Evolutionary conservation across 2,888 invertebrate genomes (phyloP).

Genomic region (Phortica okadai): DNA sequence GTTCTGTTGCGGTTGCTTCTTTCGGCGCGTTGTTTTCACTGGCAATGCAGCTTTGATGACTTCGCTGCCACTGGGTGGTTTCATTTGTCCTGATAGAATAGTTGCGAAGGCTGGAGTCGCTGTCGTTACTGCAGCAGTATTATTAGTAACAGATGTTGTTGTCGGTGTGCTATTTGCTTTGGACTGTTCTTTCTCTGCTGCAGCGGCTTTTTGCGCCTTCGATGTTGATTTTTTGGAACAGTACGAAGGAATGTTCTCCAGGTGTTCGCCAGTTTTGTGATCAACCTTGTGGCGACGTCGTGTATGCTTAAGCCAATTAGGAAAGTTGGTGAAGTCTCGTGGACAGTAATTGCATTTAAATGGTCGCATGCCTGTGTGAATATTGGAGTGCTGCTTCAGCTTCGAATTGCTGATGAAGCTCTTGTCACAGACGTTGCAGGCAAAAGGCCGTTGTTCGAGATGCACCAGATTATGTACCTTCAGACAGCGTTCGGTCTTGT

Average conservation of each 20-base stretch:
- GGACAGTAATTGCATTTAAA: slow-evolving; percentile 80
- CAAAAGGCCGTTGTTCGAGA: slow-evolving; percentile 78
- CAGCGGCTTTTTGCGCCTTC: slow-evolving; percentile 60
- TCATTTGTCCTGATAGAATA: neutral
- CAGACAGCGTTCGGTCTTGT: slow-evolving; percentile 79
- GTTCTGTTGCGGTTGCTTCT: slow-evolving; percentile 61
- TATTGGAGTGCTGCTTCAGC: slow-evolving; percentile 80
- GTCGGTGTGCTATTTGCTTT: slow-evolving; percentile 26
- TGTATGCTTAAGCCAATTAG: slow-evolving; percentile 80
- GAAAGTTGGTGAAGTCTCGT: slow-evolving; percentile 80
- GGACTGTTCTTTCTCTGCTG: slow-evolving; percentile 43
- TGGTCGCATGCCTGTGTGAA: slow-evolving; percentile 79
- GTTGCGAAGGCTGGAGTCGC: neutral
- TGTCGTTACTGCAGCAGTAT: neutral
- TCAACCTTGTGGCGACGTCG: slow-evolving; percentile 79
- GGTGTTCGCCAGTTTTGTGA: slow-evolving; percentile 75
- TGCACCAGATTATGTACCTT: slow-evolving; percentile 80
- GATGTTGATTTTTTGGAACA: slow-evolving; percentile 73
- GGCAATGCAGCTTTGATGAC: slow-evolving; percentile 41
- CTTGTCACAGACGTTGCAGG: slow-evolving; percentile 79
- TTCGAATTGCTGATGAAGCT: slow-evolving; percentile 80
- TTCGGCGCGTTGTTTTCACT: slow-evolving; percentile 55
- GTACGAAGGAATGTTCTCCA: slow-evolving; percentile 75
- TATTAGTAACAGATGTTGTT: neutral
- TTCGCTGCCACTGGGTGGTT: slow-evolving; percentile 9